Base-by-base conservation (phyloP, 2,113 vertebrate genomes). In the Phylloscopus trochiloides region DNA sequence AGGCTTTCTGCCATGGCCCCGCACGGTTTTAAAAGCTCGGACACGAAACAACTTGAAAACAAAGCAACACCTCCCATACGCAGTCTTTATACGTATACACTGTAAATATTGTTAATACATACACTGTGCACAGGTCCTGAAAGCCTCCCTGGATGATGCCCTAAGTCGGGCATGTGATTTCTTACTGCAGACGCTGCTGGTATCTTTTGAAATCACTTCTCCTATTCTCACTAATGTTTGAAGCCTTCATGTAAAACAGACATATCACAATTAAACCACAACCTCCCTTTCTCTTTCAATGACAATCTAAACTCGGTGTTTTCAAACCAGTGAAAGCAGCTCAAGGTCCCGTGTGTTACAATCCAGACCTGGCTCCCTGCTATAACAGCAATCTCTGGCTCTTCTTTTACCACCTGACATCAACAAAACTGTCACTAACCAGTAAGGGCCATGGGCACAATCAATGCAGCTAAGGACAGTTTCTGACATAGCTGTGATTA, bases 91-190 rank as follows among this genome's bases (percentile, higher is more conserved):
- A 29, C 4, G 21, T 10, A 19, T 16, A 7, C 43, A 17, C 47
- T 12, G 3, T 25, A 67, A 42, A 36, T 7, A 25, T 5, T 13
- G 32, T 8, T 14, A 16, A 6, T 6, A n/a, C 36, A 25, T 2
- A 9, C 38, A 31, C 13, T 11, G 15, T 3, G 29, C 52, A 22
- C 36, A 59, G 42, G 58, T 65, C 17, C 42, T 10, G 34, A n/a
- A 59, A 78, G 51, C 40, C 36, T 61, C 45, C 9, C 80, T 14
- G 31, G 4, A 4, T 34, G 48, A 51, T 14, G 9, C 43, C 15
- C 48, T 7, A 25, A 12, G 0, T 0, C 5, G 22, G 25, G 25
- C 1, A 32, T 3, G 2, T 2, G 2, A 16, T 17, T 48, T 63
- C 62, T 55, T 48, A 42, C 10, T 12, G 28, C 20, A 25, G 34